Conservation (phyloP, 2,888 invertebrate species). For the Harpalus rubripes region DNA sequence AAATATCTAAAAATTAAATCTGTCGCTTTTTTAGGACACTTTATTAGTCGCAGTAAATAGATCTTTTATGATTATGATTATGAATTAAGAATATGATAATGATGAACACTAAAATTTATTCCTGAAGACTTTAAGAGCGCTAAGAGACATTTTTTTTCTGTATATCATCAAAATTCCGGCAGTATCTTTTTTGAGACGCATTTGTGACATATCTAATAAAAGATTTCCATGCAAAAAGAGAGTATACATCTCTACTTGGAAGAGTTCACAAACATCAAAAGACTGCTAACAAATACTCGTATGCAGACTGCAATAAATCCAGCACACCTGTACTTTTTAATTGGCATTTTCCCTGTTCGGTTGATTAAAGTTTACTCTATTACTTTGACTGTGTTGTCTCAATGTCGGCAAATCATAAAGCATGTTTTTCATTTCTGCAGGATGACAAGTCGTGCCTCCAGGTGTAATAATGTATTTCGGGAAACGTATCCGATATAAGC, state of each 20-base stretch:
- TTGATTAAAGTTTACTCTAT: slow-evolving; percentile 45
- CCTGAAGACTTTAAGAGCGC: no score
- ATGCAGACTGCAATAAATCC: slow-evolving; percentile 12
- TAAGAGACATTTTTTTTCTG: no score
- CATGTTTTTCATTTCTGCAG: slow-evolving; percentile 38
- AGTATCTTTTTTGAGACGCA: not conserved
- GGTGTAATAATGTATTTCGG: slow-evolving; percentile 57
- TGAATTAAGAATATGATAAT: no score
- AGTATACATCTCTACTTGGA: not conserved
- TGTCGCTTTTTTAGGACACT: no score
- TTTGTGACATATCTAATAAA: not conserved
- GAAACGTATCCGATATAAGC: slow-evolving; percentile 49
- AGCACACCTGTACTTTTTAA: slow-evolving; percentile 22
- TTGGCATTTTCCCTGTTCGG: slow-evolving; percentile 49
- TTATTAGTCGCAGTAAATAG: no score
- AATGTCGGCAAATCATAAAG: slow-evolving; percentile 54
- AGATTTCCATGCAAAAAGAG: slow-evolving; percentile 10
- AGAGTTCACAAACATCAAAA: slow-evolving; percentile 16
- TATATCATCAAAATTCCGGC: not conserved
- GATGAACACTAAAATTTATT: no score
- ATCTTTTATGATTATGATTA: no score
- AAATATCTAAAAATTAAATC: no score
- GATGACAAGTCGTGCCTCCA: slow-evolving; percentile 57
- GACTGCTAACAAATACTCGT: slow-evolving; percentile 17
- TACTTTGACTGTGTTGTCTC: slow-evolving; percentile 55